Conservation (phyloP, 2,888 invertebrate genomes). For the Sinelater perroti region DNA sequence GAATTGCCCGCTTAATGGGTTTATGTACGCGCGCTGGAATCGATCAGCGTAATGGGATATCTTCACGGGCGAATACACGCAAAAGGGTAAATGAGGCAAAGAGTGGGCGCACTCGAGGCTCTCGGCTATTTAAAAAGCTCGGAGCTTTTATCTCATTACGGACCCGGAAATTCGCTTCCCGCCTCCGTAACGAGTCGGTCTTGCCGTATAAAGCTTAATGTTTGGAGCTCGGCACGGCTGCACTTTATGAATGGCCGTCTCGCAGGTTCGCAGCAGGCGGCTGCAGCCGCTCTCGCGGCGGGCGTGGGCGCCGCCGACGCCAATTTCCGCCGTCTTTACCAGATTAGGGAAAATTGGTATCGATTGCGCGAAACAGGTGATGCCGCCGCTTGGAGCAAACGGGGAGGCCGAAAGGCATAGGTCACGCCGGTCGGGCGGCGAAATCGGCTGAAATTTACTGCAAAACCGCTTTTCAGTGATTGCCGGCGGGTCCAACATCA, state of each 20-base stretch:
- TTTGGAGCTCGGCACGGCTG: background rate
- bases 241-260: no score
- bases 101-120: background rate
- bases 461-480: slow-evolving; percentile 42
- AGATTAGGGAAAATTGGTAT: slow-evolving; percentile 30
- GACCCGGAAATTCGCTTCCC: slow-evolving; percentile 7
- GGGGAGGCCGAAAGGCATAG: slow-evolving; percentile 14
- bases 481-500: slow-evolving; percentile 50
- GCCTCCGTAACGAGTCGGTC: slow-evolving; percentile 1
- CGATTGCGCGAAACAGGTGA: slow-evolving; percentile 29
- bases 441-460: background rate
- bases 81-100: slow-evolving; percentile 3
- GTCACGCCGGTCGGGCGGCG: slow-evolving; percentile 7
- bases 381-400: slow-evolving; percentile 7
- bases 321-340: slow-evolving; percentile 28
- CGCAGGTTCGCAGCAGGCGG: no score
- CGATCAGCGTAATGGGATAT: slow-evolving; percentile 2
- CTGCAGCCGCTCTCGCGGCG: no score
- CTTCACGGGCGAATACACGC: background rate
- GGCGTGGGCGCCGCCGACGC: background rate
- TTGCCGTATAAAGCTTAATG: background rate
- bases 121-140: slow-evolving; percentile 6
- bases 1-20: no score
- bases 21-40: no score
- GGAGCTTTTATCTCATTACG: slow-evolving; percentile 6